phyloP scores from a whole-genome alignment of 2,888 invertebrate species.

The Drosophila recens region DNA sequence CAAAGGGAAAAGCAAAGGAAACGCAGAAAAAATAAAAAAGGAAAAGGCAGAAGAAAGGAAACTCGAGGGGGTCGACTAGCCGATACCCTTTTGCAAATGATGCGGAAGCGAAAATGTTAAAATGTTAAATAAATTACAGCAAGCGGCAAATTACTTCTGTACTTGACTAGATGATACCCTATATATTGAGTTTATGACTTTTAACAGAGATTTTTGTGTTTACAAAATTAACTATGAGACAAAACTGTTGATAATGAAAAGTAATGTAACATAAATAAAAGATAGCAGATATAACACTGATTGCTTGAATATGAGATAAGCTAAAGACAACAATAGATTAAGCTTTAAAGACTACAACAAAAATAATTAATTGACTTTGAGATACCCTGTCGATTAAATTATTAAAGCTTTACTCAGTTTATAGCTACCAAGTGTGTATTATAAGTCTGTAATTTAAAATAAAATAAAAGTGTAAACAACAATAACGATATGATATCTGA shows the following conservation, averaged over 20 bases:
- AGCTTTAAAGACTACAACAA: neutral
- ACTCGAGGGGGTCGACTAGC: neutral
- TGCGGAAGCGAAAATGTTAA: neutral
- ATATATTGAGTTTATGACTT: neutral
- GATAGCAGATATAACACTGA: no score
- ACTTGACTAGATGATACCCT: neutral
- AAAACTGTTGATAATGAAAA: no score
- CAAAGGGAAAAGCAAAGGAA: conserved; percentile 32
- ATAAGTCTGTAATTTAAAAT: no score
- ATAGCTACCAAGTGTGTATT: no score
- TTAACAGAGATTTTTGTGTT: neutral
- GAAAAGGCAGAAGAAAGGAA: neutral
- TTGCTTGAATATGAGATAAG: neutral
- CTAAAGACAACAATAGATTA: neutral
- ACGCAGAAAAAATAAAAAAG: neutral
- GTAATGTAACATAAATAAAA: no score
- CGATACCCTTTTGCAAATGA: neutral
- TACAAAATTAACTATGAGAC: no score
- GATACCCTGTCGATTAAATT: neutral
- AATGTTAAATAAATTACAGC: no score
- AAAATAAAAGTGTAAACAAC: no score
- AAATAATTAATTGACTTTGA: neutral
- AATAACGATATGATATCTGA: no score
- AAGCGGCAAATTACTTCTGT: neutral
- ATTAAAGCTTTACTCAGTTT: no score